Evolutionary conservation across 2,113 vertebrate genomes (phyloP), one percentile per base, ranked within the genome.

Genomic region (Triplophysa rosa): DNA sequence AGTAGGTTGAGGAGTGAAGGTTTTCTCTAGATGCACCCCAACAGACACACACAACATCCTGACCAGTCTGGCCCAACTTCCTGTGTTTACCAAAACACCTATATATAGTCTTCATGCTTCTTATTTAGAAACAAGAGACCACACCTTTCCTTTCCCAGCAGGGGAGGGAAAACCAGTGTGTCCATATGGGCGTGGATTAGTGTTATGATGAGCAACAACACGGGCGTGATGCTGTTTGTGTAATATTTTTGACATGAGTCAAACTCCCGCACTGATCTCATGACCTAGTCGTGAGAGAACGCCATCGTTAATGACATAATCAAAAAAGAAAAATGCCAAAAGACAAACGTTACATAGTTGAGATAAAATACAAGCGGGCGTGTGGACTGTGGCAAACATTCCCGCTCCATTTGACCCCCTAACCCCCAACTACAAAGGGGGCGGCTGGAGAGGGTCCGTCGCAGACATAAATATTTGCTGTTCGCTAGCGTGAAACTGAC

Each of bases 401-500:
- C 6, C 59, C 49, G 3, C 47, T 64, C 37, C 19, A 10, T 71
- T 67, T 82, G 40, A 65, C 70, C 70, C 33, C n/a, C 23, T 67
- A 52, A 67, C 77, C 76, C 49, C 40, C 61, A 47, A 42, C 66
- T 67, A 37, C 66, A 47, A 65, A 42, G 12, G 49, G 64, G 61
- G 56, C 24, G 21, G 11, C 23, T 76, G 52, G 17, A 69, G 47
- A 78, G 10, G 58, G 61, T 64, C 29, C 6, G 14, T 42, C n/a
- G 8, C 74, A 73, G 42, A 78, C 64, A 19, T 84, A 84, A 84
- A 84, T 84, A 84, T 84, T 84, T 81, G 78, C 47, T 45, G 2
- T 59, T 68, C 14, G 65, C 71, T 63, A 62, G 65, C 71, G 23
- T 45, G 64, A 67, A 66, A 79, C 77, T 71, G 70, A 76, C 80